Base-by-base conservation (phyloP, 2,888 invertebrate genomes). In the Achlya flavicornis region DNA sequence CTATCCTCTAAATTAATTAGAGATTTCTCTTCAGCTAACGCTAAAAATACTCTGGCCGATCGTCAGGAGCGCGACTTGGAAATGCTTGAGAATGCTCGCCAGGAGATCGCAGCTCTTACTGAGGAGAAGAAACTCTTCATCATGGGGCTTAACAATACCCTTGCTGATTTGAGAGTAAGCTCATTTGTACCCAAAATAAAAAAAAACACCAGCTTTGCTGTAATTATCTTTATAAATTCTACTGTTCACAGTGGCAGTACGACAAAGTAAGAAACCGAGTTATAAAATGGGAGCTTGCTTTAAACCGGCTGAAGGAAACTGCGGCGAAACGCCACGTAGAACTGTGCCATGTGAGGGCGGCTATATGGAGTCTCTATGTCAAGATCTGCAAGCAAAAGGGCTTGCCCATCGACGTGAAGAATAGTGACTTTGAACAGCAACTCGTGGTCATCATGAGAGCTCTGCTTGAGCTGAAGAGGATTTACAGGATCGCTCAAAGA, bases 131-230 rank as follows among this genome's bases (percentile, higher is more conserved):
- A 94, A 35, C 94, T 95, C 19, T 94, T 93, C 68, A 91, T 96
- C 65, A 95, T 96, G 94, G 95, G 95, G 0, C 86, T 96, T 35
- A 95, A 95, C 79, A 96, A 95, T 73, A 93, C 94, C 64, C 90
- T 96, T 19, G 95, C 95, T 12, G 92, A 94, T 69, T 85, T 96
- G 26, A 83, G 93, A 84, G 94, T 94, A 74, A 66, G 70, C 32
- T 58, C 48, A 53, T n/a, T 46, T 3, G 1, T 26, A 26, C 26
- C 26, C 26, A 26, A 26, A 26, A 26, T 26, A 26, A 26, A 26
- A 26, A 26, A 26, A 26, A 26, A 26, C 1, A 26, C 1, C 1
- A 26, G 1, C 26, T 26, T 1, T 26, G n/a, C n/a, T n/a, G n/a
- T n/a, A n/a, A 26, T 26, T 2, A 26, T 26, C 35, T 35, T 35